Percentiles rank a stretch among this genome's conserved stretches.
Evolutionary conservation across 2,113 vertebrate genomes (phyloP).

Genomic region (Fulica atra): DNA sequence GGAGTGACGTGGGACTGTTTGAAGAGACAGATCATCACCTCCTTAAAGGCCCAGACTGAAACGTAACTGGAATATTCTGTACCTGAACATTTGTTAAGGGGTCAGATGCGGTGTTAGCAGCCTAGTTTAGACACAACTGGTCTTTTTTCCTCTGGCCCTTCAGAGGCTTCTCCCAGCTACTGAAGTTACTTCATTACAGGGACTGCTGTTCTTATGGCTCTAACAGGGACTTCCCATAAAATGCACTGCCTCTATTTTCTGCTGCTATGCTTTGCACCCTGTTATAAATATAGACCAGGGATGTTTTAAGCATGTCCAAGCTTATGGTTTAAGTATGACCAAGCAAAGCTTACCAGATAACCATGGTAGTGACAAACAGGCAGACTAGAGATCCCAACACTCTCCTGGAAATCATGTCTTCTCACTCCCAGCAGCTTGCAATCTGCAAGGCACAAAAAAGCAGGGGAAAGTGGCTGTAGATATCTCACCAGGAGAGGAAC

Average conservation of each 20-base stretch:
- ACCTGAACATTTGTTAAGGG: background rate
- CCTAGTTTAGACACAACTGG: background rate
- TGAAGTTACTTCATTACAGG: background rate
- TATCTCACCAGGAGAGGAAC: background rate
- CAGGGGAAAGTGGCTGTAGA: background rate
- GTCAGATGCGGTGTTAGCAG: accelerated
- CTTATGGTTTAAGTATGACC: background rate
- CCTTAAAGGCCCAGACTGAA: background rate
- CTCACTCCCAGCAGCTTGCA: background rate
- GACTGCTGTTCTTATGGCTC: background rate
- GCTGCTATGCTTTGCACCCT: background rate
- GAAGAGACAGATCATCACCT: background rate
- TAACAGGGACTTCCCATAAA: background rate
- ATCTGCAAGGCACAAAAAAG: background rate
- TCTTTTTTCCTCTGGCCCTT: background rate
- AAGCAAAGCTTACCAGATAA: conserved; percentile 7
- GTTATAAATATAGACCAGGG: background rate
- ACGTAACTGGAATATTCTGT: background rate
- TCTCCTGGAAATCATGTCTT: background rate
- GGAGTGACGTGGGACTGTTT: background rate
- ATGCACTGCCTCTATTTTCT: background rate
- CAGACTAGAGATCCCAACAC: background rate
- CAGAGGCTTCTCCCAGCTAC: background rate
- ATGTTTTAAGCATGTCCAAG: background rate
- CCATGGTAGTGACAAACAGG: background rate